Conservation (phyloP, 2,797 vertebrate genomes). For the Rhinella marina region DNA sequence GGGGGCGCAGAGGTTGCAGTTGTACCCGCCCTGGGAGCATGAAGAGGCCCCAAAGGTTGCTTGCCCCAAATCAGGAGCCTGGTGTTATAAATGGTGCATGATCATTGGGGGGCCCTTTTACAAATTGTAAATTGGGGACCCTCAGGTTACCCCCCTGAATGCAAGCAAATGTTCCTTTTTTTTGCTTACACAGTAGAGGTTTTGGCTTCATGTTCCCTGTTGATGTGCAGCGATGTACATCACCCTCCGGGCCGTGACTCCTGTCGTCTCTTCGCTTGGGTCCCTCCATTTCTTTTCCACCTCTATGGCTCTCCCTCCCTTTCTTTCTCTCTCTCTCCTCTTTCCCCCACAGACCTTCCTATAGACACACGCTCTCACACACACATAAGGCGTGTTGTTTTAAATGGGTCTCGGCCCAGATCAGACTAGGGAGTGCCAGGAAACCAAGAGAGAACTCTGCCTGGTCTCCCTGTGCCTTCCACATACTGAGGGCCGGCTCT, state of each 20-base stretch:
- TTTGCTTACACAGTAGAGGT: background rate
- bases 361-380: slow-evolving; percentile 54
- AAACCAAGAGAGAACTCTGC: slow-evolving; percentile 51
- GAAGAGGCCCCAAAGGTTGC: background rate
- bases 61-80: background rate
- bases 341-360: slow-evolving; percentile 43
- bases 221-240: background rate
- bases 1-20: background rate
- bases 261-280: background rate
- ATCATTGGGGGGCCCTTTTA: background rate
- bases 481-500: slow-evolving; percentile 51
- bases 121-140: background rate
- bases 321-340: slow-evolving; percentile 8
- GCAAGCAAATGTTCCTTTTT: background rate
- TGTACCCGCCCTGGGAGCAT: background rate
- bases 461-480: slow-evolving; percentile 54
- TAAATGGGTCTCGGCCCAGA: slow-evolving; percentile 62
- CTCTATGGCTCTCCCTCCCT: background rate
- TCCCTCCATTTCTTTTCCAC: background rate
- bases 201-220: too few species aligned
- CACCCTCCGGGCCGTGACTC: background rate
- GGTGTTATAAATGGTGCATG: background rate
- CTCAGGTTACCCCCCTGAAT: background rate
- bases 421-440: slow-evolving; percentile 62
- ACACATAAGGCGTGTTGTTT: slow-evolving; percentile 61